Evolutionary conservation across 92 coral and sea anemone genomes (phyloP).

Genomic region (Pocillopora meandrina): DNA sequence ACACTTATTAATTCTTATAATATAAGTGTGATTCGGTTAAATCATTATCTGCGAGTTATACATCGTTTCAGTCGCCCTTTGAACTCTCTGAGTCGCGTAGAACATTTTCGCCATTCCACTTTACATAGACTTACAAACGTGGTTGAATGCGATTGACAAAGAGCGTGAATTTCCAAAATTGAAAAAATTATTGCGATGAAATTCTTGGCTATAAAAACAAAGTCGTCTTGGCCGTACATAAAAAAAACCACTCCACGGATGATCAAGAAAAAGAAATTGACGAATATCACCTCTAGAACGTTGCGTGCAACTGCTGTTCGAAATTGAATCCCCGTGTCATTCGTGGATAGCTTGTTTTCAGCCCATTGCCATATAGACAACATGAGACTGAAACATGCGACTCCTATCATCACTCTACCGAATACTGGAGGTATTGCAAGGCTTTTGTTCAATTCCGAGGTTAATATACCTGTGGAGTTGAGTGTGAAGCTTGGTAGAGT

Average conservation of each 20-base stretch:
- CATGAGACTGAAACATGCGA: slow-evolving; percentile 42
- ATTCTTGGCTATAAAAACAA: slow-evolving; percentile 39
- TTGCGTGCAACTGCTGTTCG: background rate
- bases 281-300: background rate
- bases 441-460: too few species aligned
- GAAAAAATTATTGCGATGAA: background rate
- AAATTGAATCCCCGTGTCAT: background rate
- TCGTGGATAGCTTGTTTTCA: slow-evolving; percentile 35
- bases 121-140: too few species aligned
- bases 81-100: too few species aligned
- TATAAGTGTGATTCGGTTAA: too few species aligned
- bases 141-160: background rate
- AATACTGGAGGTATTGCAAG: slow-evolving; percentile 1
- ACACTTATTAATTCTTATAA: too few species aligned
- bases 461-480: too few species aligned
- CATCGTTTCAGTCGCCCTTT: too few species aligned
- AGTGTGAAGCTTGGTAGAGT: too few species aligned
- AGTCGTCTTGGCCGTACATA: slow-evolving; percentile 23
- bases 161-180: background rate
- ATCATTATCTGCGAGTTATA: too few species aligned
- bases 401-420: slow-evolving; percentile 26
- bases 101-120: too few species aligned
- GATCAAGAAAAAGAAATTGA: slow-evolving; percentile 44
- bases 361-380: slow-evolving; percentile 54
- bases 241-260: slow-evolving; percentile 44